Conservation (phyloP, 2,888 invertebrate species). For the Vesta saturnalis region DNA sequence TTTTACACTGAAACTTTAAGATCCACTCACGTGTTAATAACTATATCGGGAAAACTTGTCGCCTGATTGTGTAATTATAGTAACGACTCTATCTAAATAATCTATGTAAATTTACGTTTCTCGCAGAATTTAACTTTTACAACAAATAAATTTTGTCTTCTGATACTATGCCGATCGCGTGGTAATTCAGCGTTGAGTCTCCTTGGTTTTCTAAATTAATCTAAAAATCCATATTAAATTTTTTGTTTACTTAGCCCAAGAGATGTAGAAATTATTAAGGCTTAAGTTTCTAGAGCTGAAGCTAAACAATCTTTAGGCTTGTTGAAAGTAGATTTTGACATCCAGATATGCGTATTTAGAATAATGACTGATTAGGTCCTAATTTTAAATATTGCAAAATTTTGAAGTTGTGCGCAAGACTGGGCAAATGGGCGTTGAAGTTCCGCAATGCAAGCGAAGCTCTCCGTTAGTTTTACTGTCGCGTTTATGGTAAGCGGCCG, state of each 20-base stretch:
- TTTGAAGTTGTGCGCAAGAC: slow-evolving; percentile 47
- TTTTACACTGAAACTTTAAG: too few relatives aligned
- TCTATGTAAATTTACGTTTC: too few relatives aligned
- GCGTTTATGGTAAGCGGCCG: slow-evolving; percentile 42
- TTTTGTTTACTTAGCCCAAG: neutral
- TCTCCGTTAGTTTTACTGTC: slow-evolving; percentile 47
- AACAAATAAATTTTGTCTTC: too few relatives aligned
- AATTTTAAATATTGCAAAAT: slow-evolving; percentile 19
- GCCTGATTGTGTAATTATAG: too few relatives aligned
- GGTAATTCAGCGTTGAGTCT: too few relatives aligned
- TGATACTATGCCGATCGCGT: too few relatives aligned
- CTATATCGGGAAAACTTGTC: too few relatives aligned
- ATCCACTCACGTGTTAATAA: too few relatives aligned
- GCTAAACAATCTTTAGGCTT: neutral
- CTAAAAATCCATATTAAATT: neutral
- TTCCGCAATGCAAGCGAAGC: slow-evolving; percentile 54
- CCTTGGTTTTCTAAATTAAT: too few relatives aligned
- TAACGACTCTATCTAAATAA: too few relatives aligned
- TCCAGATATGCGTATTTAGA: neutral
- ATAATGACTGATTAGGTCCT: neutral
- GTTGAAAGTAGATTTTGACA: neutral
- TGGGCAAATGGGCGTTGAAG: slow-evolving; percentile 54
- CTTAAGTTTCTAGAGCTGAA: neutral
- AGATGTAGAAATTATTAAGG: neutral
- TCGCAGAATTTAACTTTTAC: too few relatives aligned